Percentiles rank a stretch among this genome's conserved stretches.
phyloP scores from a whole-genome alignment of 2,113 vertebrate genomes.

The Stigmatopora nigra region DNA sequence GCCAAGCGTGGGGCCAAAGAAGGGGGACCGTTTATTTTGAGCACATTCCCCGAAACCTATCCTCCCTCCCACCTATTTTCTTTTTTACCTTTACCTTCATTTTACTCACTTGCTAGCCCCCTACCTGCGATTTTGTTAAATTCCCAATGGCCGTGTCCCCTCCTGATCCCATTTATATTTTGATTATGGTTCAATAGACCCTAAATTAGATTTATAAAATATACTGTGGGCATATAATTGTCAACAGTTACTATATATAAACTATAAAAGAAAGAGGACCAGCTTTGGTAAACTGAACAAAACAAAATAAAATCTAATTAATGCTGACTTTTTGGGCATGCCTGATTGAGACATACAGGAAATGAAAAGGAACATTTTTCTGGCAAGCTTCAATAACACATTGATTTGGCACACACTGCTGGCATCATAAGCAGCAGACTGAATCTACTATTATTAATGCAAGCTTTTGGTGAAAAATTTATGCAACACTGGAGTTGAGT shows the following conservation, averaged over 20 bases:
- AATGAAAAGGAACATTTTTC: not conserved
- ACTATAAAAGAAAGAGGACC: not conserved
- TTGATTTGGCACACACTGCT: not conserved
- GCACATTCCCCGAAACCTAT: conserved; percentile 24
- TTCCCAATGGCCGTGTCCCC: conserved; percentile 9
- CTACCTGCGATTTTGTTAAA: conserved; percentile 7
- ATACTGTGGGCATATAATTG: not conserved
- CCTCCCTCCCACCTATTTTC: conserved; percentile 20
- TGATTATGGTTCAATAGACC: conserved; percentile 72
- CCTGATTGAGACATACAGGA: not conserved
- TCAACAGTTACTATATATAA: not conserved
- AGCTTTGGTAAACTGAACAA: not conserved
- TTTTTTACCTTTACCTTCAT: conserved; percentile 36
- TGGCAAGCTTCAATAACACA: not conserved
- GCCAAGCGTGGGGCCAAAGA: conserved; percentile 48
- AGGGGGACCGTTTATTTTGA: conserved; percentile 42
- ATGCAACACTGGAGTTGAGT: no score
- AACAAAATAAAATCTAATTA: no score
- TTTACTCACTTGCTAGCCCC: not conserved
- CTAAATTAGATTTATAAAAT: not conserved
- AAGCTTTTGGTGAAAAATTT: no score
- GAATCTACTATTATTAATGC: no score
- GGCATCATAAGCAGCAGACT: no score
- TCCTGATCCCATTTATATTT: conserved; percentile 55
- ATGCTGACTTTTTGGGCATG: not conserved